Evolutionary conservation across 2,113 vertebrate species (phyloP).

Genomic region (Colaptes auratus): DNA sequence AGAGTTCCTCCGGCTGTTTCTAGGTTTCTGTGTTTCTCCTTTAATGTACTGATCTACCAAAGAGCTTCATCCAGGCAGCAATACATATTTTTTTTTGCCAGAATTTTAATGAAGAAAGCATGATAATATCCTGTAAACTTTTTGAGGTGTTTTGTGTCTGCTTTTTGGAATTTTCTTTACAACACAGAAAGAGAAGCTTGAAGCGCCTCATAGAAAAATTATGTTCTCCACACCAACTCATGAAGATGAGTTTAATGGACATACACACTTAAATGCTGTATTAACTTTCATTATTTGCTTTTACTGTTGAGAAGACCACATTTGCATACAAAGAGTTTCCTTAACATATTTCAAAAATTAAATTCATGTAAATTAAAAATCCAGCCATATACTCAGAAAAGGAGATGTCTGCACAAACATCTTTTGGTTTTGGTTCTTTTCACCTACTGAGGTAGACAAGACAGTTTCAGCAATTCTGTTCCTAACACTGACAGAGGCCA

Average conservation of each 20-base stretch:
- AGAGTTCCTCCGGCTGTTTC: background rate
- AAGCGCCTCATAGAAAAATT: background rate
- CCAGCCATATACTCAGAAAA: background rate
- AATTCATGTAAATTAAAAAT: constrained; percentile 39
- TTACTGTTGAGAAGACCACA: constrained; percentile 6
- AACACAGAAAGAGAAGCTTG: background rate
- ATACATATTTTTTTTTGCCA: background rate
- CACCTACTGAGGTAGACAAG: background rate
- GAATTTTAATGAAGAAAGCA: background rate
- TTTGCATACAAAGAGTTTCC: constrained; percentile 49
- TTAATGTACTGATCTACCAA: background rate
- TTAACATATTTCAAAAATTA: background rate
- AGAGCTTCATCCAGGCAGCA: background rate
- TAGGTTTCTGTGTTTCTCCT: background rate
- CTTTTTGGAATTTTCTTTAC: background rate
- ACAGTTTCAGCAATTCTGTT: constrained; percentile 21
- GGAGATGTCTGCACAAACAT: background rate
- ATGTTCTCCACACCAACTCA: background rate
- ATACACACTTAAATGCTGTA: background rate
- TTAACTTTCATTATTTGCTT: constrained; percentile 27
- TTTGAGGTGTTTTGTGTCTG: background rate
- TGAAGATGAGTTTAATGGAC: background rate
- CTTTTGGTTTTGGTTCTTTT: constrained; percentile 6
- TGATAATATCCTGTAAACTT: background rate
- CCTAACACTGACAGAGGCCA: background rate